phyloP scores from a whole-genome alignment of 1,140 invertebrate genomes.

The Calosoma granatense region DNA sequence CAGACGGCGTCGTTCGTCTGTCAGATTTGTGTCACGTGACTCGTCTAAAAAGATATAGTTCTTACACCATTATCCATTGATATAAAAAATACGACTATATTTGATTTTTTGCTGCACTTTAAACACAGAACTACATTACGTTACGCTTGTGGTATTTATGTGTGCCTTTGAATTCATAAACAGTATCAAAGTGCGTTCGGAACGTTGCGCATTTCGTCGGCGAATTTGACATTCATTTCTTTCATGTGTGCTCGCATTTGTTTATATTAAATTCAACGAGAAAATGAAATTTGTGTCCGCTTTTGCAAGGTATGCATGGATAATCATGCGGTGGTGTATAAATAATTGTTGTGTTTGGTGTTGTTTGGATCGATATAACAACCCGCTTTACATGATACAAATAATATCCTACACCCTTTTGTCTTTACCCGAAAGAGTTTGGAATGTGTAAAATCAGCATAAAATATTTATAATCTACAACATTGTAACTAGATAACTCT shows the following conservation, averaged over 20 bases:
- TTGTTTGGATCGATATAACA: not conserved
- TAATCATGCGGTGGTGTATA: too few species aligned
- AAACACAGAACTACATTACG: not conserved
- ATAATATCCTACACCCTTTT: not conserved
- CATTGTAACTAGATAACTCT: too few species aligned
- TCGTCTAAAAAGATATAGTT: not conserved
- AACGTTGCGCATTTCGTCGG: not conserved
- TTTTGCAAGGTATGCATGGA: not conserved
- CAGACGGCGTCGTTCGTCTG: conserved; percentile 1
- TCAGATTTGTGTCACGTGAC: conserved; percentile 3
- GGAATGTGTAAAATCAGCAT: not conserved
- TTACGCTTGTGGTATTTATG: not conserved
- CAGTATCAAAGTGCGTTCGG: conserved; percentile 2
- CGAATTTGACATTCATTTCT: not conserved
- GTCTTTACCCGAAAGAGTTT: not conserved
- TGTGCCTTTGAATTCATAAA: not conserved
- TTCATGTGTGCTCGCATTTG: not conserved
- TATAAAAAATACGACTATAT: not conserved
- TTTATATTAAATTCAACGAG: not conserved
- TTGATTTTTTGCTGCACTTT: not conserved
- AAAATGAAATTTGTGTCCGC: not conserved
- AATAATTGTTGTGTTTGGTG: too few species aligned
- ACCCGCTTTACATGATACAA: not conserved
- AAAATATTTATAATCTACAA: not conserved
- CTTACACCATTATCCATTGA: not conserved